A percentile compares a stretch with the other conserved stretches of the same genome.
phyloP scores from a whole-genome alignment of 2,888 invertebrate genomes.

The Thereva unica region DNA sequence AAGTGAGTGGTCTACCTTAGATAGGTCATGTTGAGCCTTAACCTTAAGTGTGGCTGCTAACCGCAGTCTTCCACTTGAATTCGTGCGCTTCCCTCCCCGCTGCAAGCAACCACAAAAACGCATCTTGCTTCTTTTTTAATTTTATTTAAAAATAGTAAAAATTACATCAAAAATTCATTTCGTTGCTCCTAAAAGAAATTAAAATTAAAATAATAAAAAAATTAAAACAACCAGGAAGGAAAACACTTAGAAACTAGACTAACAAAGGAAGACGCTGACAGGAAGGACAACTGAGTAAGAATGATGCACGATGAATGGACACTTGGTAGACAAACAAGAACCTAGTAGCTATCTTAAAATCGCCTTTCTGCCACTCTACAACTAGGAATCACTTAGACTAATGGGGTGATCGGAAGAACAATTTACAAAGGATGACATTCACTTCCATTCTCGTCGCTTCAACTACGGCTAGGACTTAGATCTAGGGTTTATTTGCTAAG shows the following conservation, averaged over 20 bases:
- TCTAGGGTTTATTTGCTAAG: not conserved
- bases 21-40: too few species aligned
- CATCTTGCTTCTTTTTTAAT: not conserved
- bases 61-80: too few species aligned
- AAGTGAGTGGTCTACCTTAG: too few species aligned
- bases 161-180: slow-evolving; percentile 10
- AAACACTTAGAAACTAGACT: slow-evolving; percentile 28
- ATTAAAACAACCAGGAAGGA: slow-evolving; percentile 25
- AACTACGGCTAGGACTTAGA: slow-evolving; percentile 21
- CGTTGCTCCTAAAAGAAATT: slow-evolving; percentile 10
- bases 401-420: too few species aligned
- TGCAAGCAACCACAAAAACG: too few species aligned
- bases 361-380: too few species aligned
- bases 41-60: too few species aligned
- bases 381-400: too few species aligned
- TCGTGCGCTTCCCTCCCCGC: too few species aligned
- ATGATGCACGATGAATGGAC: not conserved
- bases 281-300: slow-evolving; percentile 2
- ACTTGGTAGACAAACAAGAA: too few species aligned
- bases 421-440: slow-evolving; percentile 23
- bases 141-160: slow-evolving; percentile 34
- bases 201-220: too few species aligned
- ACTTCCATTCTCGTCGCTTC: slow-evolving; percentile 15
- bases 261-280: slow-evolving; percentile 5
- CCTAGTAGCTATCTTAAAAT: too few species aligned